Evolutionary conservation across 2,888 invertebrate genomes (phyloP).

Genomic region (Agonopterix arenella): DNA sequence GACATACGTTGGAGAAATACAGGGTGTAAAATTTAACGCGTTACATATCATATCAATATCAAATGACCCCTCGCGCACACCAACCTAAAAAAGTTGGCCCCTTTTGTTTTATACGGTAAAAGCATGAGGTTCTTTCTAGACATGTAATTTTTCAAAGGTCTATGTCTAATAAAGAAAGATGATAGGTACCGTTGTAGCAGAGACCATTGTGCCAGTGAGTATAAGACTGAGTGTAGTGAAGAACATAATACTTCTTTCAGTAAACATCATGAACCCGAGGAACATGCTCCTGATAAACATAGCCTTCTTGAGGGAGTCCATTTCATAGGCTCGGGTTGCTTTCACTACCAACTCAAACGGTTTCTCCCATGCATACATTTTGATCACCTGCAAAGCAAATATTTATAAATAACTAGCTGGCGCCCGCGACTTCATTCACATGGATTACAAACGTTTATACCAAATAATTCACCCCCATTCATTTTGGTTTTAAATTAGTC

Average conservation of each 20-base stretch:
- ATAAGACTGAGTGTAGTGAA: constrained; percentile 69
- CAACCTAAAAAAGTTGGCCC: too few species aligned
- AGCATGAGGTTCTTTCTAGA: too few species aligned
- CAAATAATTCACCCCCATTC: too few species aligned
- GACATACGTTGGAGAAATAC: too few species aligned
- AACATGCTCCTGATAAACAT: constrained; percentile 81
- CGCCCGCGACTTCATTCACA: too few species aligned
- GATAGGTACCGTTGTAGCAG: constrained; percentile 48
- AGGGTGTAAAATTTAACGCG: too few species aligned
- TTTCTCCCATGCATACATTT: constrained; percentile 96
- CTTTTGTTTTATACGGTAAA: too few species aligned
- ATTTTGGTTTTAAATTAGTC: too few species aligned
- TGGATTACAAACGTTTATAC: too few species aligned
- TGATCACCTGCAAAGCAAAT: constrained; percentile 80
- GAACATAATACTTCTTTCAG: constrained; percentile 83
- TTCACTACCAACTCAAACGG: constrained; percentile 85
- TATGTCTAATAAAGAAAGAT: not conserved
- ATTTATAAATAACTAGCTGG: not conserved
- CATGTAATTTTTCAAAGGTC: too few species aligned
- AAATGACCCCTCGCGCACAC: too few species aligned
- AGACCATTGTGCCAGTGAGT: constrained; percentile 46
- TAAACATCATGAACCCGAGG: constrained; percentile 84
- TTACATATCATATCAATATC: too few species aligned
- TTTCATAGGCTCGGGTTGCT: constrained; percentile 72
- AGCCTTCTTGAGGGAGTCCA: constrained; percentile 73